A percentile compares a stretch with the other conserved stretches of the same genome.
These are phyloP conservation scores for Apistogramma diplotaenia DNA, from an alignment of 2,113 vertebrate species.

Conservation along the genomic window DNA sequence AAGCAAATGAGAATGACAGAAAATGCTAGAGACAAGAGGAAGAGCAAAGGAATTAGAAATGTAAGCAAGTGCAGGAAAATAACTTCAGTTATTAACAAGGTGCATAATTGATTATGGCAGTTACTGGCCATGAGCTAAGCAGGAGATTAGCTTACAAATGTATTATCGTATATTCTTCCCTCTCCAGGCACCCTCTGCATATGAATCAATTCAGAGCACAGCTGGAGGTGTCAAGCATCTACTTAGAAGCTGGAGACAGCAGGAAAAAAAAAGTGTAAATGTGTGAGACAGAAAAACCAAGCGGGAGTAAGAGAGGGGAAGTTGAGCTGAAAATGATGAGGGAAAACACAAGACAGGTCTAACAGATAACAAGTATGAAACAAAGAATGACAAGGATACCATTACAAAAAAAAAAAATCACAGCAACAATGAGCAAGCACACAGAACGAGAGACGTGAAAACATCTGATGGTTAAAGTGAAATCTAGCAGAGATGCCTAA, in stretches of 20 bases:
- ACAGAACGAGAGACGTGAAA: neutral
- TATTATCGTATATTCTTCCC: conserved; percentile 37
- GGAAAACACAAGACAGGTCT: neutral
- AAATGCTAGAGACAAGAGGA: neutral
- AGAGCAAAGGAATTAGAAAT: conserved; percentile 10
- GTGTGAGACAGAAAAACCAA: conserved; percentile 1
- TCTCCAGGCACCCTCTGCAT: conserved; percentile 32
- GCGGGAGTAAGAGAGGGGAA: neutral
- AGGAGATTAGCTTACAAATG: conserved; percentile 55
- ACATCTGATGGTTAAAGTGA: neutral
- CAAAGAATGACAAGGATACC: neutral
- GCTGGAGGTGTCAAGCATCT: conserved; percentile 43
- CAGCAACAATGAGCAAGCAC: neutral
- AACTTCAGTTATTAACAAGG: conserved; percentile 44
- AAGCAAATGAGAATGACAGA: neutral
- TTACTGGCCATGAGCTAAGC: conserved; percentile 44
- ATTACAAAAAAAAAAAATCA: neutral
- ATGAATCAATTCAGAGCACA: conserved; percentile 39
- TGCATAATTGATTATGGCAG: conserved; percentile 49
- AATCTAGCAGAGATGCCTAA: neutral
- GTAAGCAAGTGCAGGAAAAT: conserved; percentile 31
- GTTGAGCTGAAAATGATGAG: neutral
- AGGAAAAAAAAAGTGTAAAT: neutral
- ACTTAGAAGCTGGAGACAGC: conserved; percentile 17
- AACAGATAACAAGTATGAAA: neutral